A percentile compares a stretch with the other conserved stretches of the same genome.
phyloP scores from a whole-genome alignment of 2,888 invertebrate genomes.

The Metalampra italica region DNA sequence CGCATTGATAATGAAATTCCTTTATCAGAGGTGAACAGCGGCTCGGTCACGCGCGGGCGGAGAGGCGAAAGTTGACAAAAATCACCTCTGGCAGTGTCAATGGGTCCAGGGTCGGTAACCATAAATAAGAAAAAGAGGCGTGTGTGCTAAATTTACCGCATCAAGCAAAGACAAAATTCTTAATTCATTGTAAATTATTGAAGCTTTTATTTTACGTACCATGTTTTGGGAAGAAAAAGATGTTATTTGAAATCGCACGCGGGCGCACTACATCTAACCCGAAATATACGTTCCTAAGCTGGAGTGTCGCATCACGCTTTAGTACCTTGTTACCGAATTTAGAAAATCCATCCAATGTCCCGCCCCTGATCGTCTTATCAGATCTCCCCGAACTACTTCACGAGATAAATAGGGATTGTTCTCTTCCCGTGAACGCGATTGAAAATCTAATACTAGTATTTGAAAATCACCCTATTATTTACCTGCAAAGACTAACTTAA shows the following conservation, averaged over 20 bases:
- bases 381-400: constrained; percentile 48
- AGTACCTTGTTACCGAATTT: constrained; percentile 37
- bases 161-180: too few relatives aligned
- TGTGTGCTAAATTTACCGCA: too few relatives aligned
- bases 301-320: constrained; percentile 27
- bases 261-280: not conserved
- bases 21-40: constrained; percentile 56
- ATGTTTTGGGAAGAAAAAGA: too few relatives aligned
- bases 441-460: constrained; percentile 38
- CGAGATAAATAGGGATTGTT: constrained; percentile 62
- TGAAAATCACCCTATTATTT: constrained; percentile 19
- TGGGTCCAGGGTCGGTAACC: too few relatives aligned
- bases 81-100: too few relatives aligned
- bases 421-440: constrained; percentile 46
- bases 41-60: constrained; percentile 3
- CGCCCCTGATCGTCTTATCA: constrained; percentile 51
- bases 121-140: too few relatives aligned
- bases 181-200: too few relatives aligned
- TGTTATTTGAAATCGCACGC: too few relatives aligned
- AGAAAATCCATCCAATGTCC: constrained; percentile 43
- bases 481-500: not conserved
- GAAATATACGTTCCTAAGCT: constrained; percentile 13
- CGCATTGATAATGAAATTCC: constrained; percentile 66
- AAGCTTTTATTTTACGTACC: too few relatives aligned
- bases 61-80: not conserved